Evolutionary conservation across 2,113 vertebrate genomes (phyloP), one percentile per base, ranked within the genome.

Genomic region (Clarias gariepinus): DNA sequence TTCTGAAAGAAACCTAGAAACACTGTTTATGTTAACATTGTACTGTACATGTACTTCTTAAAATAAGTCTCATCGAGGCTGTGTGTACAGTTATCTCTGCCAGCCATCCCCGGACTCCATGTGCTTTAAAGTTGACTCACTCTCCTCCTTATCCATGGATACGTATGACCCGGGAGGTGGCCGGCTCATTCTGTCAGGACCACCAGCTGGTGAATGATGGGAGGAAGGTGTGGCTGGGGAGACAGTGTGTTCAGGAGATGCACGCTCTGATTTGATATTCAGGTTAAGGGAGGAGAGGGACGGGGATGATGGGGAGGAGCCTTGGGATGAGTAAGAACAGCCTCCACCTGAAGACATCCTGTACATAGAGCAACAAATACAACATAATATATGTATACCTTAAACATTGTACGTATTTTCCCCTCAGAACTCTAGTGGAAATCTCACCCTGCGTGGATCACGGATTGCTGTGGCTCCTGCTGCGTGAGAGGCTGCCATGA

Each of bases 241-340:
- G 86, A 92, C 89, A 69, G 94, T 95, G 82, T 95, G 94, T 16
- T 94, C 95, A 0, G 98, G 97, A 1, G 97, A 97, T 90, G 94
- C 92, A 0, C 96, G 96, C 92, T 99, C 98, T 0, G 96, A 96
- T 87, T 99, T 99, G 95, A 99, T 96, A 94, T 91, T 97, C 93
- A 97, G 81, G 83, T 93, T 90, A 28, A 94, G 94, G 74, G 92
- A 93, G 30, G 93, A 89, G 47, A 92, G 85, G 0, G 95, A 92
- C 19, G 96, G 91, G 55, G 93, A 88, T 0, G 92, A 60, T 0
- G 93, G 63, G 0, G 94, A 89, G 60, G 93, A 94, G 30, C 91
- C 93, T 92, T 92, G 96, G 88, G 23, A 93, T 11, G 87, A 93
- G 85, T 90, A 92, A 57, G 86, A 94, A 92, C 94, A 93, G 88